Percentiles rank a stretch among this genome's conserved stretches.
These are phyloP conservation scores for Haliclystus octoradiatus DNA, from an alignment of 30 jellyfish, hydroid and myxozoan species.

Conservation along the genomic window DNA sequence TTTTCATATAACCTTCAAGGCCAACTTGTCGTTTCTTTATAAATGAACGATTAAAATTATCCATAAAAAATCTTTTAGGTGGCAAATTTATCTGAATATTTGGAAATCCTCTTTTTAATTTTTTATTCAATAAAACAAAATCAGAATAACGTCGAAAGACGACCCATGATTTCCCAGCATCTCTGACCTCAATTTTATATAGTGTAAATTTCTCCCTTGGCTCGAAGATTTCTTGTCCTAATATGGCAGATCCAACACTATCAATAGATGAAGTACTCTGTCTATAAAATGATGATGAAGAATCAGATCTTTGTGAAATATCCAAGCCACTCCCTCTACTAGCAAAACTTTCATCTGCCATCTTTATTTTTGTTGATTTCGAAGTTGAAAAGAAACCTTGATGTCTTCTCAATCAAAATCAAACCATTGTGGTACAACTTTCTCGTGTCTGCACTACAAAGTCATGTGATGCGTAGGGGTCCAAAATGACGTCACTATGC, in stretches of 20 bases:
- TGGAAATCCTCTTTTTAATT: slow-evolving; percentile 46
- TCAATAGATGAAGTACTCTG: slow-evolving; percentile 20
- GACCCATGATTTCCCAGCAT: slow-evolving; percentile 51
- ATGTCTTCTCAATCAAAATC: no score
- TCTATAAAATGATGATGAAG: slow-evolving; percentile 1
- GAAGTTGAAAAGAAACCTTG: no score
- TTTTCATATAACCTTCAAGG: slow-evolving; percentile 45
- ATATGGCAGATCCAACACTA: slow-evolving; percentile 34
- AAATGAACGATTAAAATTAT: slow-evolving; percentile 39
- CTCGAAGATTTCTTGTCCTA: slow-evolving; percentile 53
- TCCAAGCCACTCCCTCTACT: no score
- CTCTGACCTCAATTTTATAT: slow-evolving; percentile 59
- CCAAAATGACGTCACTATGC: no score
- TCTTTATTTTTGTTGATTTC: no score
- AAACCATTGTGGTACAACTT: no score
- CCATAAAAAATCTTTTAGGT: slow-evolving; percentile 63
- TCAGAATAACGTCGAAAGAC: slow-evolving; percentile 82
- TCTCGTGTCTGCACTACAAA: no score
- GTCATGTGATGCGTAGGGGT: no score
- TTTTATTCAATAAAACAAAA: slow-evolving; percentile 57
- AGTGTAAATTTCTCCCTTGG: slow-evolving; percentile 75
- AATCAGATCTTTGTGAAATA: neutral
- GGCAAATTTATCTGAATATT: slow-evolving; percentile 58
- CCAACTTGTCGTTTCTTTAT: slow-evolving; percentile 54
- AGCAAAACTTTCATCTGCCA: no score